These are phyloP conservation scores for Machimus atricapillus DNA, from an alignment of 2,888 invertebrate species.

Conservation along the genomic window DNA sequence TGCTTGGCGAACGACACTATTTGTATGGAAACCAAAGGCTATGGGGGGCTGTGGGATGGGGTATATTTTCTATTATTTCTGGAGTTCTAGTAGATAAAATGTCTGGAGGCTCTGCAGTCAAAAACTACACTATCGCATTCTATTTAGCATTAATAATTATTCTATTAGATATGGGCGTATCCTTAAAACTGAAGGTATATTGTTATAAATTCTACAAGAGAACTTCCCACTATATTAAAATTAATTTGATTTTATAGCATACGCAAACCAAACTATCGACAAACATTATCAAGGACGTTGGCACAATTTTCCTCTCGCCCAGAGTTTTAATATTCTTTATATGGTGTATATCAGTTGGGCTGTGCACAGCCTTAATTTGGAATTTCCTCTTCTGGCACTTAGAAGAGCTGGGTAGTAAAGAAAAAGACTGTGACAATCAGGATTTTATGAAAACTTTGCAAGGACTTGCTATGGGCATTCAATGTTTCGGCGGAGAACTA, in stretches of 20 bases:
- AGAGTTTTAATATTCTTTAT: constrained; percentile 77
- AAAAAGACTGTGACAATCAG: constrained; percentile 61
- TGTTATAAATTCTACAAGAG: neutral
- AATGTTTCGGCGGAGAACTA: constrained; percentile 84
- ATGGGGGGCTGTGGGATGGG: constrained; percentile 90
- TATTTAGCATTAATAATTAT: constrained; percentile 74
- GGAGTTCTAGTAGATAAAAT: constrained; percentile 80
- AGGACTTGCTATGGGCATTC: constrained; percentile 76
- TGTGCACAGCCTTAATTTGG: constrained; percentile 86
- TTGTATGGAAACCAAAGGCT: constrained; percentile 85
- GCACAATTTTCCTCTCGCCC: constrained; percentile 70
- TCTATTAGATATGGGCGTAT: constrained; percentile 71
- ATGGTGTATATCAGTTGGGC: constrained; percentile 83
- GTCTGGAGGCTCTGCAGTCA: constrained; percentile 68
- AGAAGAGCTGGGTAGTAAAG: constrained; percentile 71
- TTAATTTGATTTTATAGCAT: constrained; percentile 63
- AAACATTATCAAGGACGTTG: constrained; percentile 74
- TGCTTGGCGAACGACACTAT: constrained; percentile 76
- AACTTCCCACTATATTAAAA: neutral
- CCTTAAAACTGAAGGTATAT: constrained; percentile 69
- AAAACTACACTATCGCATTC: constrained; percentile 83
- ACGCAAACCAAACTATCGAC: constrained; percentile 70
- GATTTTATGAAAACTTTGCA: constrained; percentile 76
- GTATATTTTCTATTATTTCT: constrained; percentile 75
- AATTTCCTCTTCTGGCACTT: constrained; percentile 87